Evolutionary conservation across 2,797 vertebrate species (phyloP).

Genomic region (Diplodus sargus): DNA sequence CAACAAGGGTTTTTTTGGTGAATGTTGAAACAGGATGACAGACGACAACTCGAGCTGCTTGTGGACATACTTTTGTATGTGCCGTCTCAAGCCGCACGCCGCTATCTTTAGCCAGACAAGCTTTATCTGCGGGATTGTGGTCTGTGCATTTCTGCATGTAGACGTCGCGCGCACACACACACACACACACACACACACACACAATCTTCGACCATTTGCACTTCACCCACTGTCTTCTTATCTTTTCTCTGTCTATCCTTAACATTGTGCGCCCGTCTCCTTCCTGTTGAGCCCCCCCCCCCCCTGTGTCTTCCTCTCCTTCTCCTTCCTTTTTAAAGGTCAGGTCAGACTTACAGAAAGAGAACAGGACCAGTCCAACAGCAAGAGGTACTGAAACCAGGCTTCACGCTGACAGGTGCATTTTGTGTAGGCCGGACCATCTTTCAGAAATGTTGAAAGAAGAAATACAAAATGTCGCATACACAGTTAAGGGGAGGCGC

Average conservation of each 20-base stretch:
- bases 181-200: background rate
- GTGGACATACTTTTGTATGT: background rate
- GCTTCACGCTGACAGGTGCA: background rate
- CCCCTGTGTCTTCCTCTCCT: background rate
- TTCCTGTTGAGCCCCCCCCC: constrained; percentile 4
- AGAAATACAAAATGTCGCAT: background rate
- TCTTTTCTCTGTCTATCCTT: constrained; percentile 6
- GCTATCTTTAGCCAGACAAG: constrained; percentile 14
- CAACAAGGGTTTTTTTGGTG: background rate
- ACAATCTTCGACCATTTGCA: background rate
- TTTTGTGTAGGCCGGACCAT: background rate
- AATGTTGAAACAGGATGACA: background rate
- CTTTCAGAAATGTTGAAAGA: background rate
- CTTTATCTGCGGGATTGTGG: constrained; percentile 35
- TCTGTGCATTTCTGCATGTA: constrained; percentile 21
- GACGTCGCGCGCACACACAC: background rate
- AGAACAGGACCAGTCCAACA: constrained; percentile 22
- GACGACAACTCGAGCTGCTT: background rate
- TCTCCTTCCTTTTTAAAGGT: constrained; percentile 15
- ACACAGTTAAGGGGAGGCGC: background rate
- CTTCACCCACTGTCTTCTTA: constrained; percentile 8
- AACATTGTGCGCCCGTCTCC: background rate
- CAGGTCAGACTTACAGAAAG: constrained; percentile 19
- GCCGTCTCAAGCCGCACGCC: background rate
- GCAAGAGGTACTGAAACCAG: constrained; percentile 48